Base-by-base conservation (phyloP, 2,888 invertebrate species). In the Microctonus brassicae region DNA sequence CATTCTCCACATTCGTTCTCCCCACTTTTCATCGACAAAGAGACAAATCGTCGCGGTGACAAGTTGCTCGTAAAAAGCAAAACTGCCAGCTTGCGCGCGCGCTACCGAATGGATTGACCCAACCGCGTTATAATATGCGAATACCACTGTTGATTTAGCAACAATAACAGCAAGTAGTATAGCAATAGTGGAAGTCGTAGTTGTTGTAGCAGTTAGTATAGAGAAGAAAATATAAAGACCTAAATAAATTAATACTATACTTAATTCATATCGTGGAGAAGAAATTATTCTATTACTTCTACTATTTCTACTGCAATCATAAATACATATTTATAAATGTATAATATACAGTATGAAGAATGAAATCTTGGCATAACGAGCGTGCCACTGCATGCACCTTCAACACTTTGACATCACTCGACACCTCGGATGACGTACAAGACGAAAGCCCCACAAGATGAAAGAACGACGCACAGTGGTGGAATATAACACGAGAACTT, bases 21-120 rank as follows among this genome's bases (percentile, higher is more conserved):
- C 29, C 24, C 33, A 65, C 26, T 47, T 60, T 39, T 11, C 33
- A 17, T 34, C 22, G 11, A 11, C 69, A 57, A 42, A 39, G 67
- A 78, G 82, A 83, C 83, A 81, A 83, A 83, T 83, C 81, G 81
- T 77, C 77, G 69, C 72, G 80, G 82, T 80, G 83, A 84, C 82
- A 82, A 83, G 83, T 82, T 80, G 83, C 73, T 78, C 74, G 78
- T 78, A 81, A 84, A 84, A 82, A 81, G 76, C 70, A 73, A 75
- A 69, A 63, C 73, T 65, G 72, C 71, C 74, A 74, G 71, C 58
- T n/a, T 17, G 17, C 34, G 61, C 58, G 33, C 47, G 17, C 34
- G 61, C 52, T 74, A 58, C 52, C 67, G 73, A 73, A 76, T 72
- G 75, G 73, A 75, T n/a, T n/a, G 73, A 33, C 76, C n/a, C 11